These are phyloP conservation scores for Bombylius major DNA, from an alignment of 2,888 invertebrate genomes.

Conservation along the genomic window DNA sequence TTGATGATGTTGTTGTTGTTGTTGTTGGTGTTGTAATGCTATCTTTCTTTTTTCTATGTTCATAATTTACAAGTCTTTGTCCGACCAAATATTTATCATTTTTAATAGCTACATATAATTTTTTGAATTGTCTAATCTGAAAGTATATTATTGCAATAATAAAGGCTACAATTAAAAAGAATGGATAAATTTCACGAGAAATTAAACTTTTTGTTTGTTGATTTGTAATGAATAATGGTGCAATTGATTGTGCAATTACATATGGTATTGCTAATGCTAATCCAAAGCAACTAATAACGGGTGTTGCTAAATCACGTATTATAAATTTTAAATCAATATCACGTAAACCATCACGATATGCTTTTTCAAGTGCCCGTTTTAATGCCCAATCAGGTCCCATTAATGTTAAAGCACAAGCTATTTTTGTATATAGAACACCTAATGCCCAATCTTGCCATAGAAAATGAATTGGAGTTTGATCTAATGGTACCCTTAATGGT, in stretches of 20 bases:
- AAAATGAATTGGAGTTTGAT: slow-evolving; percentile 80
- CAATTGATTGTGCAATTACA: slow-evolving; percentile 64
- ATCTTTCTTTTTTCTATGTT: slow-evolving; percentile 58
- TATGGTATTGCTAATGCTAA: slow-evolving; percentile 89
- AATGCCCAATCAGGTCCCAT: slow-evolving; percentile 97
- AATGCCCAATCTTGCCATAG: slow-evolving; percentile 97
- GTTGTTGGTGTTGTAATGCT: slow-evolving; percentile 16
- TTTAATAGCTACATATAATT: slow-evolving; percentile 94
- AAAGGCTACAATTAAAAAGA: slow-evolving; percentile 59
- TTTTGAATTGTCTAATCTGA: slow-evolving; percentile 86
- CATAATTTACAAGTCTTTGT: slow-evolving; percentile 92
- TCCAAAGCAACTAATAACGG: slow-evolving; percentile 79
- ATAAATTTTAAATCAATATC: slow-evolving; percentile 86
- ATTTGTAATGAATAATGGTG: slow-evolving; percentile 53
- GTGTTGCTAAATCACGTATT: slow-evolving; percentile 72
- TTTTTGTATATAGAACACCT: slow-evolving; percentile 94
- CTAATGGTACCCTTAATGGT: slow-evolving; percentile 81
- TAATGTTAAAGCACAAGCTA: slow-evolving; percentile 89
- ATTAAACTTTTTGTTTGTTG: slow-evolving; percentile 60
- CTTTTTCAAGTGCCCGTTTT: slow-evolving; percentile 80
- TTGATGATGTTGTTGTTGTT: neutral
- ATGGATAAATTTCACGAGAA: slow-evolving; percentile 79
- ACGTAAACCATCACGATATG: slow-evolving; percentile 84
- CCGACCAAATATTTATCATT: slow-evolving; percentile 98
- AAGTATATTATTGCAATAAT: slow-evolving; percentile 59